These are phyloP conservation scores for Liasis olivaceus DNA, from an alignment of 2,797 vertebrate genomes.

Conservation along the genomic window DNA sequence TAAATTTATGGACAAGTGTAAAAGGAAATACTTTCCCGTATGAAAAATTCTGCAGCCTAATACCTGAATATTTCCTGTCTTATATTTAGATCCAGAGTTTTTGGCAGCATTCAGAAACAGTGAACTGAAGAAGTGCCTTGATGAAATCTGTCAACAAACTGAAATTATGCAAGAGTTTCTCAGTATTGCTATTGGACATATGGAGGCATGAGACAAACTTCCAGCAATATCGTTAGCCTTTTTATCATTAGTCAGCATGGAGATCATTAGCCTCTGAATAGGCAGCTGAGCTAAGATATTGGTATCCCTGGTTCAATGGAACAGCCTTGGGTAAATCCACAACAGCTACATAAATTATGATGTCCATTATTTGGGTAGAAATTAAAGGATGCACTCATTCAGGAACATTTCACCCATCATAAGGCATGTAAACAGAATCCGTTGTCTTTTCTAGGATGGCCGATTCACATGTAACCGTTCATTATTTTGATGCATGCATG, in stretches of 20 bases:
- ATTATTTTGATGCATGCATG: background rate
- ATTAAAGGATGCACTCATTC: background rate
- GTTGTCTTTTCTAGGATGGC: background rate
- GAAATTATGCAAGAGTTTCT: slow-evolving; percentile 72
- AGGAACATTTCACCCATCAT: background rate
- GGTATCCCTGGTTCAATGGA: background rate
- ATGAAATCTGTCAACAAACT: slow-evolving; percentile 66
- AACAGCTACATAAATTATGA: background rate
- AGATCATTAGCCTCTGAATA: background rate
- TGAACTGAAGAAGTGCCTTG: slow-evolving; percentile 62
- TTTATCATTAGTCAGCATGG: background rate
- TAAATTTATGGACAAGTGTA: background rate
- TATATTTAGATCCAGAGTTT: slow-evolving; percentile 67
- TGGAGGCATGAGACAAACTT: slow-evolving; percentile 32
- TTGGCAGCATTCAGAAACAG: slow-evolving; percentile 58
- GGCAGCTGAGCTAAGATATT: background rate
- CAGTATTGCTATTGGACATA: slow-evolving; percentile 44
- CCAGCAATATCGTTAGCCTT: background rate
- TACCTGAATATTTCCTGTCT: background rate
- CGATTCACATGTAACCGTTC: background rate
- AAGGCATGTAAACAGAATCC: background rate
- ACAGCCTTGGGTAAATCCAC: background rate
- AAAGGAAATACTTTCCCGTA: background rate
- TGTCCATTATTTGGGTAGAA: background rate
- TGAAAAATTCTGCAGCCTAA: background rate